Base-by-base conservation (phyloP, 1,140 invertebrate species). In the Propsilocerus akamusi region DNA sequence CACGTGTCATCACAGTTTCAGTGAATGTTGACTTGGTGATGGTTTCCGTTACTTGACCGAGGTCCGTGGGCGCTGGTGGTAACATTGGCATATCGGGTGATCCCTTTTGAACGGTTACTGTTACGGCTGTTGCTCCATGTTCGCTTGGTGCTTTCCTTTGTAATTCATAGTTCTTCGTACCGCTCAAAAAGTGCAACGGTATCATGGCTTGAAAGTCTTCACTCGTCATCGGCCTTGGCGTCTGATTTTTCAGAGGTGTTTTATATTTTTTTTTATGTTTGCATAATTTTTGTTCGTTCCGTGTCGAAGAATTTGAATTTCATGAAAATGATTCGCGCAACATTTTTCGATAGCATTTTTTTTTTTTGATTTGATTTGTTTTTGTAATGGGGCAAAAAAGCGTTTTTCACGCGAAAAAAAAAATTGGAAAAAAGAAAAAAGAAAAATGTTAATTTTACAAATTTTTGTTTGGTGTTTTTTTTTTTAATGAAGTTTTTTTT, bases 131-230 rank as follows among this genome's bases (percentile, higher is more conserved):
- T 53, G 71, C 72, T 51, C 64, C 62, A 57, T 63, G 60, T 37
- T 51, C 49, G 59, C 57, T 58, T 48, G 53, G 26, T 41, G 17
- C 17, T 20, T 14, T 22, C 22, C 14, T 41, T 49, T 50, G 48
- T 25, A 22, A 53, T 54, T 52, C 57, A 41, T 17, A 17, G 17
- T 20, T 41, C 55, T 57, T 51, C 63, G 60, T 62, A 52, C 70
- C 72, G 58, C 71, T 72, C 53, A 86, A 77, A 76, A 90, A 89
- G 71, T 86, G 85, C 62, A 83, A 78, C 57, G 87, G 86, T 59
- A 91, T 90, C 85, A 92, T 86, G 66, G 86, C 84, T 78, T 88
- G 83, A 76, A 90, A 89, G 69, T 89, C 84, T 72, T 88, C 85
- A 72, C 82, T 89, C 68, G 84, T 89, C 70, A 88, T 80, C 60